Percentiles rank a stretch among this genome's conserved stretches.
These are phyloP conservation scores for Amphipyra berbera DNA, from an alignment of 2,888 invertebrate species.

Conservation along the genomic window DNA sequence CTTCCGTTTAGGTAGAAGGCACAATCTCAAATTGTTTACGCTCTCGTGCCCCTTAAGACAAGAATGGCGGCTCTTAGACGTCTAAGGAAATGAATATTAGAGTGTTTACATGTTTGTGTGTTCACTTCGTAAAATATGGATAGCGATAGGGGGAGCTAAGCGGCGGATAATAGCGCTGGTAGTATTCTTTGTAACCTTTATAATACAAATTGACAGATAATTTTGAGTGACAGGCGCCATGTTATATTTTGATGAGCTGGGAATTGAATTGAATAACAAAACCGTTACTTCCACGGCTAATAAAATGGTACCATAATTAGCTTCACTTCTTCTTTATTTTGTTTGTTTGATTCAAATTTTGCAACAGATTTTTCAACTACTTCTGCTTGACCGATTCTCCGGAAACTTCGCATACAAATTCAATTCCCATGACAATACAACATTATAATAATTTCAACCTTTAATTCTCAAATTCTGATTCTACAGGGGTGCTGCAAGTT, in stretches of 20 bases:
- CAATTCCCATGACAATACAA: no score
- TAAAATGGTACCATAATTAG: no score
- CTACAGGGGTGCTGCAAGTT: no score
- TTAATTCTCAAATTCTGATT: no score
- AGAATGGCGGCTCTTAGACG: constrained; percentile 67
- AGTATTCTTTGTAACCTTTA: constrained; percentile 17
- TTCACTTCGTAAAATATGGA: constrained; percentile 42
- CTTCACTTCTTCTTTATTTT: no score
- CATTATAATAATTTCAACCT: no score
- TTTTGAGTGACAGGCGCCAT: not conserved
- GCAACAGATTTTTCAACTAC: no score
- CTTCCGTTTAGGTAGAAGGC: constrained; percentile 78
- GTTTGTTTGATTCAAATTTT: no score
- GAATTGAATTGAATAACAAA: no score
- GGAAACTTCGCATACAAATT: no score
- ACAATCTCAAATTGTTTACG: constrained; percentile 83
- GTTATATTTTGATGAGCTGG: not conserved
- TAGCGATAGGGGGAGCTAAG: constrained; percentile 21
- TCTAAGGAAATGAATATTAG: constrained; percentile 60
- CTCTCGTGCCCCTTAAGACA: constrained; percentile 76
- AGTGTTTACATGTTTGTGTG: constrained; percentile 59
- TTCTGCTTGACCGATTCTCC: no score
- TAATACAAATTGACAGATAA: constrained; percentile 11
- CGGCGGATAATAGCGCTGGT: constrained; percentile 33
- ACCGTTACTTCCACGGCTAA: no score